phyloP scores from a whole-genome alignment of 1,140 invertebrate species.

The Drosophila teissieri region DNA sequence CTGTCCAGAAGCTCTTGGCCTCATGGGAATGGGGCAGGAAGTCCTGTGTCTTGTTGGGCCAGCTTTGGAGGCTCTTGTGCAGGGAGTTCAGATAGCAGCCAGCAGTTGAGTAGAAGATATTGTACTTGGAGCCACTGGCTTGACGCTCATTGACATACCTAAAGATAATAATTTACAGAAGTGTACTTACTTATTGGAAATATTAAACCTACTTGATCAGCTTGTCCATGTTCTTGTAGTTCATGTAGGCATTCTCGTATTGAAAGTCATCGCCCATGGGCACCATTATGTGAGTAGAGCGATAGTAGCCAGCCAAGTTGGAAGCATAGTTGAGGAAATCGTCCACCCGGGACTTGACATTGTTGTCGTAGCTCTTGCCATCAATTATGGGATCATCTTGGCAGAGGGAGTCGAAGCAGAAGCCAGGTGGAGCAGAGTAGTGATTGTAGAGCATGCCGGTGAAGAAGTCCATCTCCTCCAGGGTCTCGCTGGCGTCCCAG shows the following conservation, averaged over 20 bases:
- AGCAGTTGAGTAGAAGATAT: conserved; percentile 88
- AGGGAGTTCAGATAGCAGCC: conserved; percentile 95
- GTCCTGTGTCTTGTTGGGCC: conserved; percentile 91
- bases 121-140: conserved; percentile 87
- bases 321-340: conserved; percentile 86
- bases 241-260: conserved; percentile 93
- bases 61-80: conserved; percentile 88
- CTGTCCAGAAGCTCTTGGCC: conserved; percentile 95
- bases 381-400: conserved; percentile 93
- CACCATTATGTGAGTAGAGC: conserved; percentile 91
- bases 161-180: no score
- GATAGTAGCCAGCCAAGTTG: conserved; percentile 86
- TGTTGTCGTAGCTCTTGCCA: conserved; percentile 90
- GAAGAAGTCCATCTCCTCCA: conserved; percentile 89
- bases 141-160: conserved; percentile 86
- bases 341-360: conserved; percentile 88
- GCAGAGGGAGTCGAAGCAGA: conserved; percentile 95
- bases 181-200: neutral
- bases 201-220: conserved; percentile 90
- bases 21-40: conserved; percentile 97
- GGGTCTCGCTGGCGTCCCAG: conserved; percentile 87
- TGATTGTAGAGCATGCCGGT: conserved; percentile 90
- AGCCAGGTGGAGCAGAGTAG: conserved; percentile 93
- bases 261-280: conserved; percentile 98
- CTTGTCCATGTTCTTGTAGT: conserved; percentile 95